Percentiles rank a stretch among this genome's conserved stretches.
Evolutionary conservation across 2,113 vertebrate genomes (phyloP).

Genomic region (Canis aureus): DNA sequence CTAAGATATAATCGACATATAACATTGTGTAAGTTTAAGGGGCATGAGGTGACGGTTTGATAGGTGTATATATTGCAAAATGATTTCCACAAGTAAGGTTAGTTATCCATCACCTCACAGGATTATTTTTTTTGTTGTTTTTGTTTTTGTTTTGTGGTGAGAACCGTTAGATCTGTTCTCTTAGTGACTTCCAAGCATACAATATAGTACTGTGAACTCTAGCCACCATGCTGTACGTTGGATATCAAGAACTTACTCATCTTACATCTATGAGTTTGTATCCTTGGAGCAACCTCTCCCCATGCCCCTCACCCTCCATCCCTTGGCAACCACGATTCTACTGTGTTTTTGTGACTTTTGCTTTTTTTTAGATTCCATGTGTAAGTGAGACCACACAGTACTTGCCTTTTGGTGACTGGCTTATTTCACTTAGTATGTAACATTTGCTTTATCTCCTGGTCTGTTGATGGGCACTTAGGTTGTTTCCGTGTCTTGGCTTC

Average conservation of each 20-base stretch:
- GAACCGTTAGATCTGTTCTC: not conserved
- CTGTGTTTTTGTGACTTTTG: not conserved
- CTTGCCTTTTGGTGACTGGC: not conserved
- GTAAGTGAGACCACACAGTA: not conserved
- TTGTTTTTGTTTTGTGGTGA: not conserved
- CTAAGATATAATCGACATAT: not conserved
- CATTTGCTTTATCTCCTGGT: not conserved
- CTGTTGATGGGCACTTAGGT: not conserved
- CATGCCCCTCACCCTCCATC: too few species aligned
- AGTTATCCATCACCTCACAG: not conserved
- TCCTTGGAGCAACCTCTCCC: not conserved
- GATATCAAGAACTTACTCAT: not conserved
- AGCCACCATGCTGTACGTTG: not conserved
- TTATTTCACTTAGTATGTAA: not conserved
- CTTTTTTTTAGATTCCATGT: not conserved
- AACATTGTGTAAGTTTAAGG: not conserved
- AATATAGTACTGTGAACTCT: not conserved
- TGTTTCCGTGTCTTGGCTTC: not conserved
- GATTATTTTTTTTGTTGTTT: not conserved
- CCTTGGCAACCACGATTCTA: not conserved
- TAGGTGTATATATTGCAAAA: not conserved
- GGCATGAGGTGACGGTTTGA: not conserved
- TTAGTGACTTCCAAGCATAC: not conserved
- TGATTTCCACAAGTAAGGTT: not conserved
- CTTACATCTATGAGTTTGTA: not conserved